Evolutionary conservation across 1,140 invertebrate species (phyloP).

Genomic region (Drosophila varians): DNA sequence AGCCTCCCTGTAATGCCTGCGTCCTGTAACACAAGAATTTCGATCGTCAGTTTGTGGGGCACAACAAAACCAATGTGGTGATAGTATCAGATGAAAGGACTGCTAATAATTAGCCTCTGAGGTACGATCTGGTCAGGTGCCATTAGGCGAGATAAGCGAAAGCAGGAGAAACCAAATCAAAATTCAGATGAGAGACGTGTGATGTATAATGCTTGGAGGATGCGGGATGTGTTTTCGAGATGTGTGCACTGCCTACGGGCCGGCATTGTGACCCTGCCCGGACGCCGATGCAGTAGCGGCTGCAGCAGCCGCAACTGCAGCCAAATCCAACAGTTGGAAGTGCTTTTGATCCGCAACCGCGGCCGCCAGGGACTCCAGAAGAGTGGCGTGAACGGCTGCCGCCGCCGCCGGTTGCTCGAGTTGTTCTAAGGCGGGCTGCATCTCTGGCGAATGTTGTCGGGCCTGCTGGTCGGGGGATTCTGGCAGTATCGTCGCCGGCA

Average conservation of each 20-base stretch:
- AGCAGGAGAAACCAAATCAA: constrained; percentile 7
- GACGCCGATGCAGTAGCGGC: constrained; percentile 56
- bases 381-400: constrained; percentile 66
- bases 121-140: constrained; percentile 12
- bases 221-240: neutral
- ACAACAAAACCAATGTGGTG: neutral
- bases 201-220: constrained; percentile 12
- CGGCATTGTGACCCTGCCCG: constrained; percentile 59
- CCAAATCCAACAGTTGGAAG: constrained; percentile 73
- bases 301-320: constrained; percentile 69
- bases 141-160: neutral
- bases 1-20: constrained; percentile 44
- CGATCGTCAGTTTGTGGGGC: constrained; percentile 17
- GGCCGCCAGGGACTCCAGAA: constrained; percentile 68
- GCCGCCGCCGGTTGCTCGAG: constrained; percentile 45
- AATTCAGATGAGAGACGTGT: neutral
- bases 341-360: constrained; percentile 74
- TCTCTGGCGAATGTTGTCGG: constrained; percentile 58
- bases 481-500: constrained; percentile 41
- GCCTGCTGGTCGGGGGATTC: constrained; percentile 63
- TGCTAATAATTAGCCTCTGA: constrained; percentile 24
- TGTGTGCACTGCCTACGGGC: constrained; percentile 34
- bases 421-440: constrained; percentile 43
- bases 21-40: constrained; percentile 62
- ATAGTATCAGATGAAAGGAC: neutral